phyloP scores from a whole-genome alignment of 92 coral and sea anemone genomes.

The Phenganax marumi region DNA sequence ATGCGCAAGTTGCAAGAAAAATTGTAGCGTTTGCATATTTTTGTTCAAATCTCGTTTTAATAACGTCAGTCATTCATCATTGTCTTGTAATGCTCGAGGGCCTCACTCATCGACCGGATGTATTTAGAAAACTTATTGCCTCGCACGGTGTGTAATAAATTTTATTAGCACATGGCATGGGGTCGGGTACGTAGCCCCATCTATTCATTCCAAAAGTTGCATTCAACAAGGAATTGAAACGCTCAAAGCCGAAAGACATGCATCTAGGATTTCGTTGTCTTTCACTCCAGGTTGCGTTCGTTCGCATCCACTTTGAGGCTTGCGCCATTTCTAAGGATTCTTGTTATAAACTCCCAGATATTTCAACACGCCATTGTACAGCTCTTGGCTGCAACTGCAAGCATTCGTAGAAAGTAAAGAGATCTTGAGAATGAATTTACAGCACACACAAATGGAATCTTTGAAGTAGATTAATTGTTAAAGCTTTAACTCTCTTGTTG shows the following conservation, averaged over 20 bases:
- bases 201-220: background rate
- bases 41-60: too few species aligned
- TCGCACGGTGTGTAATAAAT: background rate
- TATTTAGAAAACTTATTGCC: background rate
- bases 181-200: background rate
- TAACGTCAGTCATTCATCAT: background rate
- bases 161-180: slow-evolving; percentile 3
- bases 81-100: background rate
- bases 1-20: too few species aligned
- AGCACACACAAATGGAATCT: too few species aligned
- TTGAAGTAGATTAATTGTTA: too few species aligned
- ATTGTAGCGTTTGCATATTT: too few species aligned
- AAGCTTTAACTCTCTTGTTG: too few species aligned
- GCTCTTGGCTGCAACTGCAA: background rate
- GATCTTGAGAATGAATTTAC: too few species aligned
- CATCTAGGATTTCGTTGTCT: background rate
- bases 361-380: background rate
- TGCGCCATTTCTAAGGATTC: background rate
- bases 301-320: background rate
- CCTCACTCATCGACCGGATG: slow-evolving; percentile 35
- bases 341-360: background rate
- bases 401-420: background rate
- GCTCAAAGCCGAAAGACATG: background rate
- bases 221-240: slow-evolving; percentile 8
- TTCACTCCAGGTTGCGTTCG: background rate